These are phyloP conservation scores for Hippocampus mohnikei DNA, from an alignment of 2,113 vertebrate genomes.

Conservation along the genomic window DNA sequence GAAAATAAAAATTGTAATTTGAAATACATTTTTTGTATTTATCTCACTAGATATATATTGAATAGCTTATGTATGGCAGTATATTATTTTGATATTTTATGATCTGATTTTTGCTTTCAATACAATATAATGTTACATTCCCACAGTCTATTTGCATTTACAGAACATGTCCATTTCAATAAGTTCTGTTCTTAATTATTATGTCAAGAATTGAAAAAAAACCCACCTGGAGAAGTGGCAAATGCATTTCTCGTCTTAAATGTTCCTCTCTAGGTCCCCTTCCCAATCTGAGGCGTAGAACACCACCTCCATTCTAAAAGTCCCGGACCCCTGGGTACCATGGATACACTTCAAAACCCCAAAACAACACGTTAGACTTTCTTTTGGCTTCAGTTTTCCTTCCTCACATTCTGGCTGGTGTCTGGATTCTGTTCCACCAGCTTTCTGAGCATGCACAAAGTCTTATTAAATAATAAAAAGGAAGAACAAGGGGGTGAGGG, in stretches of 20 bases:
- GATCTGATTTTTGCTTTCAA: neutral
- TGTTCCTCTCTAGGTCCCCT: constrained; percentile 39
- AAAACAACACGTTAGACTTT: constrained; percentile 1
- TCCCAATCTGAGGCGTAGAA: constrained; percentile 28
- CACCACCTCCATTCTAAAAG: constrained; percentile 35
- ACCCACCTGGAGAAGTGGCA: constrained; percentile 67
- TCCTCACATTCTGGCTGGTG: constrained; percentile 62
- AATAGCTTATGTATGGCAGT: neutral
- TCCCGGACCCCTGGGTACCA: constrained; percentile 19
- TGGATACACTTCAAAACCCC: constrained; percentile 11
- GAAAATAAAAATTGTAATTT: neutral
- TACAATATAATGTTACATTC: neutral
- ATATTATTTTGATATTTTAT: neutral
- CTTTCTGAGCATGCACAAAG: constrained; percentile 64
- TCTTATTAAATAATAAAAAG: constrained; percentile 36
- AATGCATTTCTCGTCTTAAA: constrained; percentile 50
- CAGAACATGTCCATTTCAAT: neutral
- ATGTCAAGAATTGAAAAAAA: constrained; percentile 7
- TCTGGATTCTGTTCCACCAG: constrained; percentile 70
- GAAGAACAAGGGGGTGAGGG: constrained; percentile 6
- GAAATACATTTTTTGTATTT: neutral
- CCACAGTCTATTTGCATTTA: neutral
- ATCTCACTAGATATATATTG: neutral
- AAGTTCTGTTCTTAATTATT: neutral
- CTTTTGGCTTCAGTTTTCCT: constrained; percentile 30